Percentiles rank a stretch among this genome's conserved stretches.
These are phyloP conservation scores for Cinclus mexicanus DNA, from an alignment of 2,113 vertebrate species.

Conservation along the genomic window DNA sequence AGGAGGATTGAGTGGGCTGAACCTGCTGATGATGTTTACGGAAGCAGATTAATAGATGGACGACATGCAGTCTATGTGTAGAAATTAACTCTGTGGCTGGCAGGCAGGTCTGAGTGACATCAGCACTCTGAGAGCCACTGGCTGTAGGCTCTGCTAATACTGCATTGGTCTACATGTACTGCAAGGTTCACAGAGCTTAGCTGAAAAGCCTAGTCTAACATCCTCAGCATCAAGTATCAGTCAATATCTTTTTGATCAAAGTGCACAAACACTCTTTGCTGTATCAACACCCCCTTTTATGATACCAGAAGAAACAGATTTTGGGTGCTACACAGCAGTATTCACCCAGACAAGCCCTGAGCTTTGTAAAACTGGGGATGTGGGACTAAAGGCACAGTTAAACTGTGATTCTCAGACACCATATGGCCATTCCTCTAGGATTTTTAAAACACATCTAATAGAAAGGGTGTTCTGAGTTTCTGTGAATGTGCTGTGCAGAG, in stretches of 20 bases:
- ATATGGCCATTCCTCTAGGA: neutral
- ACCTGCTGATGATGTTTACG: neutral
- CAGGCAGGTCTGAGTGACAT: neutral
- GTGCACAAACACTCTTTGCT: neutral
- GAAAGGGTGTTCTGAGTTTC: neutral
- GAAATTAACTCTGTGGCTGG: neutral
- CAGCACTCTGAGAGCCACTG: neutral
- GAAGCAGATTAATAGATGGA: neutral
- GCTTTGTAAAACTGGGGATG: neutral
- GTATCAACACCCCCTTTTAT: neutral
- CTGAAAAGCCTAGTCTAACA: neutral
- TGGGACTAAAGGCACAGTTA: neutral
- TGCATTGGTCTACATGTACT: neutral
- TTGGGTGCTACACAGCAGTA: neutral
- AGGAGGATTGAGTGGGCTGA: neutral
- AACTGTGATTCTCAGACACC: neutral
- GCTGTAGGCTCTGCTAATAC: neutral
- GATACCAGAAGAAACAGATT: neutral
- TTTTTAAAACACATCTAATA: neutral
- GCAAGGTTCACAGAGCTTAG: neutral
- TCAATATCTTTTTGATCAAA: neutral
- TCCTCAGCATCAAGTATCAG: neutral
- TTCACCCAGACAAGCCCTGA: neutral
- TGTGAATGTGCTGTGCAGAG: neutral
- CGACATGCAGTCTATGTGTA: neutral